These are phyloP conservation scores for Thera obeliscata DNA, from an alignment of 2,888 invertebrate species.

Conservation along the genomic window DNA sequence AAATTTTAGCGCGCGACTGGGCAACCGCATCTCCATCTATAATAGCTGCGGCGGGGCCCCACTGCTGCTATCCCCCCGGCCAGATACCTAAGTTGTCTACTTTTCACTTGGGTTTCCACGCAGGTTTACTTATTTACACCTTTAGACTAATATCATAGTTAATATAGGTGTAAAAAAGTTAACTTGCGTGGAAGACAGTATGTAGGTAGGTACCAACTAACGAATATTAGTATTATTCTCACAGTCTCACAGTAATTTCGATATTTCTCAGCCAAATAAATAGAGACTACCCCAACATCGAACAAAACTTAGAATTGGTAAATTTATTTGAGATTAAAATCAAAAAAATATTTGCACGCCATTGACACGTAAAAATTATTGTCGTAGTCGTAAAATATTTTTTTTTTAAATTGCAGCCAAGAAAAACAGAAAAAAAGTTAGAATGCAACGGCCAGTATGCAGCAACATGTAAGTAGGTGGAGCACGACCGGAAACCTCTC, in stretches of 20 bases:
- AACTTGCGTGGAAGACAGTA: too few relatives aligned
- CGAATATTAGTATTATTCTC: conserved; percentile 24
- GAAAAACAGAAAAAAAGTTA: background rate
- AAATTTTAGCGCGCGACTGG: too few relatives aligned
- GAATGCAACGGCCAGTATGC: background rate
- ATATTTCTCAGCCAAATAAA: conserved; percentile 47
- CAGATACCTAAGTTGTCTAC: too few relatives aligned
- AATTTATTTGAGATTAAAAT: conserved; percentile 51
- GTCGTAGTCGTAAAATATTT: conserved; percentile 32
- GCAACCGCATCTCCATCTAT: too few relatives aligned
- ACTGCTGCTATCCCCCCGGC: too few relatives aligned
- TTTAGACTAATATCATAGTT: too few relatives aligned
- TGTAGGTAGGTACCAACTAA: conserved; percentile 31
- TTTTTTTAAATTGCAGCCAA: background rate
- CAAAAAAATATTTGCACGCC: conserved; percentile 53
- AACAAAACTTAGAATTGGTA: conserved; percentile 57
- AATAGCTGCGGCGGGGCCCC: too few relatives aligned
- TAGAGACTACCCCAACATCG: conserved; percentile 57
- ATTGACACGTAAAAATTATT: conserved; percentile 49
- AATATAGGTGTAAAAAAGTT: too few relatives aligned
- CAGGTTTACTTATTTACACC: too few relatives aligned
- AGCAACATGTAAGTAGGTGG: too few relatives aligned
- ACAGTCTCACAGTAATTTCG: conserved; percentile 67
- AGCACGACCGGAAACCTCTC: too few relatives aligned
- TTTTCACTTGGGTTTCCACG: too few relatives aligned